Conservation (phyloP, 1,140 invertebrate species). For the Scylla paramamosain region DNA sequence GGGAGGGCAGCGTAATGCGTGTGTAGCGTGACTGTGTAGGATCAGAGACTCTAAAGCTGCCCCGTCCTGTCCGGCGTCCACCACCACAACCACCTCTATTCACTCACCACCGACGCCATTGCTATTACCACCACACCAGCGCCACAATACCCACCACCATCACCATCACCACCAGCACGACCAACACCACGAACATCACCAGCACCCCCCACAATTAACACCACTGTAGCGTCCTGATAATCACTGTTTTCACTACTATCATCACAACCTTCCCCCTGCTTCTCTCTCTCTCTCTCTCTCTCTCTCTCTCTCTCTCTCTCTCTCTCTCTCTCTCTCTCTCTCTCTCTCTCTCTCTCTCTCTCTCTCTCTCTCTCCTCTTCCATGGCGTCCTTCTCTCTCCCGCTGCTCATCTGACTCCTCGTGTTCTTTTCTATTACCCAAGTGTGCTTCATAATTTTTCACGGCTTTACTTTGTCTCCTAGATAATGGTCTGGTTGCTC, state of each 20-base stretch:
- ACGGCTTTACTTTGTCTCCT: no score
- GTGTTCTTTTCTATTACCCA: no score
- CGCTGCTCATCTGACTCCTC: not conserved
- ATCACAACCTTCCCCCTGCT: not conserved
- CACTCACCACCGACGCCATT: not conserved
- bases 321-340: constrained; percentile 36
- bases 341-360: constrained; percentile 18
- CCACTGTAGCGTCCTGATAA: not conserved
- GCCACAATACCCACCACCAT: not conserved
- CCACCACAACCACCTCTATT: not conserved
- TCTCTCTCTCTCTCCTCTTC: not conserved
- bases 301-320: not conserved
- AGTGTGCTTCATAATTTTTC: no score
- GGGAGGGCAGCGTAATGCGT: not conserved
- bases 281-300: constrained; percentile 26
- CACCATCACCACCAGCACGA: not conserved
- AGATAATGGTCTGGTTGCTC: no score
- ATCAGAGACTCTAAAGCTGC: not conserved
- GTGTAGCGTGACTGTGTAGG: not conserved
- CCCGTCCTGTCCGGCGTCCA: not conserved
- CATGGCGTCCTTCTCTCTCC: not conserved
- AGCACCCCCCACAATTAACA: not conserved
- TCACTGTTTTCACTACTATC: not conserved
- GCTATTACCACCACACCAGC: not conserved
- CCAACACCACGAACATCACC: not conserved